Base-by-base conservation (phyloP, 2,888 invertebrate species). In the Scaptomyza parva region DNA sequence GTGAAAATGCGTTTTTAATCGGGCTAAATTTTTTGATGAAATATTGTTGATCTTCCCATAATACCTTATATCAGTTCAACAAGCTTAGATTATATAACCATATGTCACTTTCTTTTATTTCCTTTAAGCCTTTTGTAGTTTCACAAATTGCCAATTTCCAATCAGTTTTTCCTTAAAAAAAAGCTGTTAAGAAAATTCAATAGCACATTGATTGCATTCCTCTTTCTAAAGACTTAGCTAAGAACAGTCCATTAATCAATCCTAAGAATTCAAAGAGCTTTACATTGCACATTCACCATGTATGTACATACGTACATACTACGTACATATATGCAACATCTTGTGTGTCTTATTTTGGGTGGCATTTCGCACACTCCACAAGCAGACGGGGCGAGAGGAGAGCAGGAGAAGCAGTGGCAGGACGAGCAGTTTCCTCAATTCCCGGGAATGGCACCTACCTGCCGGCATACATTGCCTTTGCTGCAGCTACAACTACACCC, bases 381-480 rank as follows among this genome's bases (percentile, higher is more conserved):
- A 5, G 20, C 14, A 14, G 33, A 14, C n/a, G 18, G 12, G 12
- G 12, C 2, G 1, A 14, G 24, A 2, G 6, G 24, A 2, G 6
- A 8, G n/a, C 2, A 11, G 17, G 11, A 33, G 35, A 8, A 1
- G 18, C 3, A n/a, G 11, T 11, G 18, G 9, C 28, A 61, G 33
- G 26, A 26, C 14, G 39, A 45, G 52, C 26, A 26, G 65, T 48
- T 73, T 52, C 51, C 40, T 70, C 69, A 57, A 55, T 82, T 85
- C 75, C 62, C 47, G 71, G 63, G 70, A 83, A 77, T 64, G 63
- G 67, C 87, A 77, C 85, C 88, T 64, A 79, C 30, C 61, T 60
- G 52, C 12, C 22, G 44, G 50, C 33, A 50, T 33, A n/a, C 33
- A 33, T 12, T 30, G 33, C 33, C 33, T 30, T 26, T 6, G n/a